Evolutionary conservation across 2,113 vertebrate species (phyloP), one percentile per base, ranked within the genome.

Genomic region (Ammodytes dubius): DNA sequence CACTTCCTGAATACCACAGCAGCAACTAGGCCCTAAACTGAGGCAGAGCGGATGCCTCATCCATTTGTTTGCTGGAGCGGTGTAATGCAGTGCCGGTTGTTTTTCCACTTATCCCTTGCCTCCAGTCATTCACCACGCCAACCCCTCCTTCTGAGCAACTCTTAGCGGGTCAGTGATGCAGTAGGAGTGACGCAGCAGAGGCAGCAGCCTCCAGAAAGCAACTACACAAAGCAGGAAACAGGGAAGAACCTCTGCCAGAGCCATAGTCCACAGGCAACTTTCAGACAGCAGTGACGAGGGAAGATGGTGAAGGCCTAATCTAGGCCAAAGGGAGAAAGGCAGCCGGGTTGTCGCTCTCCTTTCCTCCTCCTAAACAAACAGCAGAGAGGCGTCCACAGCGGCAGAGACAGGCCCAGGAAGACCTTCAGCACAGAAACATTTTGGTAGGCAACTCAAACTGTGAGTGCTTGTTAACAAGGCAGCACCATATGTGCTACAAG

Each of bases 121-220:
- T 92, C 78, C 58, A 83, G 86, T 69, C 86, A 80, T 82, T 88
- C 83, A 76, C 73, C 72, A 68, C 61, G 47, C 76, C 83, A 89
- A 27, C 87, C 89, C 90, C 83, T 88, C 91, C 88, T 88, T 87
- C 88, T 61, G 84, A 84, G 79, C 79, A 84, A 74, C 71, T 90
- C 84, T 90, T 87, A 92, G 81, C 90, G 89, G 92, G 86, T 91
- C 91, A 92, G 88, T 87, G 92, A 93, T 92, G 92, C 87, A 92
- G 87, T 88, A 40, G 71, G 84, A 83, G 82, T 94, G 92, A 94
- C 91, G 92, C 92, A 93, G 92, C 84, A 91, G 70, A 83, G 82
- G 77, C 84, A 87, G 87, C 88, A 78, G 76, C 85, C 88, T 93
- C 77, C 77, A 87, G 72, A 89, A 88, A 83, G 84, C 82, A 87